Percentiles rank a stretch among this genome's conserved stretches.
These are phyloP conservation scores for Siphamia tubifer DNA, from an alignment of 2,113 vertebrate genomes.

Conservation along the genomic window DNA sequence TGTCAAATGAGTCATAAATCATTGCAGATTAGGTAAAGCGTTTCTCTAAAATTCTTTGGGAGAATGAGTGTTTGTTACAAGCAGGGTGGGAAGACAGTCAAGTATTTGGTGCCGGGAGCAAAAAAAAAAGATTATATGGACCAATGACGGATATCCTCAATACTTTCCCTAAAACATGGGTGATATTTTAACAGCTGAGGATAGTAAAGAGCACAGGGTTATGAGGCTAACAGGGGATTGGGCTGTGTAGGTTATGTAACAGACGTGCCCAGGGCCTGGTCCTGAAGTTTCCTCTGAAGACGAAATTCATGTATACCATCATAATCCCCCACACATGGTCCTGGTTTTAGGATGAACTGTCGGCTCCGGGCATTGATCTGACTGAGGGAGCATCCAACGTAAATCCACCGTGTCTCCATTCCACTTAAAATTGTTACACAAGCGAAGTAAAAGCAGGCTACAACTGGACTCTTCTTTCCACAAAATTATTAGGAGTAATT, in stretches of 20 bases:
- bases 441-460: slow-evolving; percentile 25
- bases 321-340: slow-evolving; percentile 75
- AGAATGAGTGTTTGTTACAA: background rate
- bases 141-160: slow-evolving; percentile 32
- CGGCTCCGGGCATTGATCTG: slow-evolving; percentile 55
- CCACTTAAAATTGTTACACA: slow-evolving; percentile 45
- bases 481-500: too few relatives aligned
- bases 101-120: slow-evolving; percentile 5
- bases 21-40: background rate
- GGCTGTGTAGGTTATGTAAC: slow-evolving; percentile 64
- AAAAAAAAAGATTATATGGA: slow-evolving; percentile 6
- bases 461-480: background rate
- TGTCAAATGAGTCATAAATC: background rate
- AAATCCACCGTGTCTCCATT: slow-evolving; percentile 53
- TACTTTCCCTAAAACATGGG: slow-evolving; percentile 27
- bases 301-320: slow-evolving; percentile 51
- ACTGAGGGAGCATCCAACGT: slow-evolving; percentile 25
- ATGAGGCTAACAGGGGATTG: background rate
- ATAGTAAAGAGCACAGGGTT: background rate
- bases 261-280: slow-evolving; percentile 25
- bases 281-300: slow-evolving; percentile 36
- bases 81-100: slow-evolving; percentile 3
- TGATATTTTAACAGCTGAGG: slow-evolving; percentile 76
- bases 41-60: background rate
- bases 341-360: slow-evolving; percentile 41